A percentile compares a stretch with the other conserved stretches of the same genome.
phyloP scores from a whole-genome alignment of 2,113 vertebrate genomes.

The Myrmecobius fasciatus region DNA sequence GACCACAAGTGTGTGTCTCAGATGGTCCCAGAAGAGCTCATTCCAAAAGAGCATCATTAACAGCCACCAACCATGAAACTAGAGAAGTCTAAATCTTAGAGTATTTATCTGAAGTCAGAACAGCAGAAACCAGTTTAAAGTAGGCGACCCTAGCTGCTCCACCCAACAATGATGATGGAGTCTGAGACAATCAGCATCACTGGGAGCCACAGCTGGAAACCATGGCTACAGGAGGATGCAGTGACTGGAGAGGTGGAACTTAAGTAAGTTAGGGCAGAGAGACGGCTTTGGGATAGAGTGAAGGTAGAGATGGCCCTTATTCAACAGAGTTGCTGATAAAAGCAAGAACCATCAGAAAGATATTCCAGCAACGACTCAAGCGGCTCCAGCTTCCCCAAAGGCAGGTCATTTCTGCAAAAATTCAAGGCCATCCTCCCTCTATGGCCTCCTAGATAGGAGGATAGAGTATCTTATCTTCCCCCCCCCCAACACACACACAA shows the following conservation, averaged over 20 bases:
- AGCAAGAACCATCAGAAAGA: background rate
- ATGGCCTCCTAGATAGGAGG: too few relatives aligned
- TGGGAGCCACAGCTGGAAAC: background rate
- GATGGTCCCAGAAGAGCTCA: background rate
- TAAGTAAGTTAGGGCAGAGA: background rate
- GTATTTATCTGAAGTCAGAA: background rate
- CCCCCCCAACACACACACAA: background rate
- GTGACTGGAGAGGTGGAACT: background rate
- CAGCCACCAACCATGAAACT: background rate
- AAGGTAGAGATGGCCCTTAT: background rate
- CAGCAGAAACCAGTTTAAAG: too few relatives aligned
- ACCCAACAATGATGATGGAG: background rate
- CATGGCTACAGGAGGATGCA: background rate
- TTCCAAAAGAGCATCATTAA: background rate
- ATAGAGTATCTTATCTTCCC: background rate
- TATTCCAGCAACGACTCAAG: background rate
- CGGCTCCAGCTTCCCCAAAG: background rate
- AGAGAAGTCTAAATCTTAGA: background rate
- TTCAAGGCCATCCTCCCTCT: background rate
- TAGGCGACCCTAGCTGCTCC: background rate
- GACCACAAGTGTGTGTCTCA: background rate
- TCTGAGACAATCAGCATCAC: background rate
- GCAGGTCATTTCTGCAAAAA: background rate
- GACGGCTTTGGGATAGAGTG: background rate
- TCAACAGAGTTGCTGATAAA: too few relatives aligned